Evolutionary conservation across 1,140 invertebrate species (phyloP), one percentile per base, ranked within the genome.

Genomic region (Rhagoletis zephyria): DNA sequence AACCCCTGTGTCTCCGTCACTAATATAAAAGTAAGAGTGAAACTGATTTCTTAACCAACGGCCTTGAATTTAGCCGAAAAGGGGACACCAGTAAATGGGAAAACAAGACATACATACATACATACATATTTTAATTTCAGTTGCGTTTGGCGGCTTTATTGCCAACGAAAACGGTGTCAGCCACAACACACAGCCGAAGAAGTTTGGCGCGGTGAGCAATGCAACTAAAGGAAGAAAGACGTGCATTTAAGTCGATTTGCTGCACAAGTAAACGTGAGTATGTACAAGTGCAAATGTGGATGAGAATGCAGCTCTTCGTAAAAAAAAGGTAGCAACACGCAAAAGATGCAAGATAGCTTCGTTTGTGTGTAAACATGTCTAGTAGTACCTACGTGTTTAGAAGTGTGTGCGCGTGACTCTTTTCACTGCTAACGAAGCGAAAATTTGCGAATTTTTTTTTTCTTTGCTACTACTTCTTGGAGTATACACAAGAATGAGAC

Each of bases 401-500:
- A 45, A 63, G 16, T n/a, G 16, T 63, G 16, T 45, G 6, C 42
- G 4, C 45, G 67, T 74, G 67, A 74, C 40, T n/a, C 67, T 74
- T 74, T 74, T 74, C 45, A 48, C 2, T 45, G 67, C 67, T 74
- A 74, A 74, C 67, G 67, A 74, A 74, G 67, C 67, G 67, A 16
- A 48, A 12, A 48, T 74, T 74, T 16, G 67, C 67, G 42, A 67
- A 74, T 74, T 63, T 74, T 74, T 45, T 45, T 74, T 45, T 7
- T 48, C 42, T 14, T 10, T 9, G 10, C 2, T 67, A 19, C 2
- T 9, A 4, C 16, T 64, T 64, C 9, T 4, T 42, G 19, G 30
- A 67, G 5, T 30, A 42, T 74, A 45, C 4, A 74, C 42, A 16
- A 74, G 42, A 48, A 42, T 45, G 42, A 74, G 67, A 74, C 40